Evolutionary conservation across 2,797 vertebrate genomes (phyloP).

Genomic region (Oreortyx pictus): DNA sequence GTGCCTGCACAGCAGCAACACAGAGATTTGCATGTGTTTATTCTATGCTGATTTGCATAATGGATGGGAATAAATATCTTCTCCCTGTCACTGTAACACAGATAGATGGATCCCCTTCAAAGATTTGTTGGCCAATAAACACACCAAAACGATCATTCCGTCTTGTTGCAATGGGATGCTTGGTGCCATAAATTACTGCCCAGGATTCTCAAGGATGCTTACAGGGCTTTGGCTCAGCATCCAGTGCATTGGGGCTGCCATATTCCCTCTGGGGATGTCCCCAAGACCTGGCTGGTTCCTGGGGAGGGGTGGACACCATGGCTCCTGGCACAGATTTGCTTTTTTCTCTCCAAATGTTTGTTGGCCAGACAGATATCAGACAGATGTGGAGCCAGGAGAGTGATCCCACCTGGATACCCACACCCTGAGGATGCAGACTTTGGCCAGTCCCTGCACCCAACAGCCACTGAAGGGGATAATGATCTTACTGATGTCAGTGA

Average conservation of each 20-base stretch:
- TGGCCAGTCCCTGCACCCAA: rapidly evolving
- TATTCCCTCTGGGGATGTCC: not conserved
- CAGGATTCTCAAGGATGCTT: not conserved
- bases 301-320: not conserved
- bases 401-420: not conserved
- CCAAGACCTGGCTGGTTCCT: not conserved
- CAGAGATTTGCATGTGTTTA: not conserved
- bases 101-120: not conserved
- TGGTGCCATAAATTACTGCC: not conserved
- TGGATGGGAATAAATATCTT: not conserved
- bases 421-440: not conserved
- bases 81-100: not conserved
- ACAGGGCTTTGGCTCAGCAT: not conserved
- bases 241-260: not conserved
- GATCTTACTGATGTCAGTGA: not conserved
- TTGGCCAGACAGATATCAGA: not conserved
- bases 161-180: not conserved
- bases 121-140: not conserved
- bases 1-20: not conserved
- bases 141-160: not conserved
- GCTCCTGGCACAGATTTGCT: too few relatives aligned
- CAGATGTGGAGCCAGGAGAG: not conserved
- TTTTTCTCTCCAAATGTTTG: not conserved
- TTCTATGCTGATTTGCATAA: not conserved
- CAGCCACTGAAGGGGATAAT: not conserved